Evolutionary conservation across 2,888 invertebrate genomes (phyloP).

Genomic region (Calameuta pallipes): DNA sequence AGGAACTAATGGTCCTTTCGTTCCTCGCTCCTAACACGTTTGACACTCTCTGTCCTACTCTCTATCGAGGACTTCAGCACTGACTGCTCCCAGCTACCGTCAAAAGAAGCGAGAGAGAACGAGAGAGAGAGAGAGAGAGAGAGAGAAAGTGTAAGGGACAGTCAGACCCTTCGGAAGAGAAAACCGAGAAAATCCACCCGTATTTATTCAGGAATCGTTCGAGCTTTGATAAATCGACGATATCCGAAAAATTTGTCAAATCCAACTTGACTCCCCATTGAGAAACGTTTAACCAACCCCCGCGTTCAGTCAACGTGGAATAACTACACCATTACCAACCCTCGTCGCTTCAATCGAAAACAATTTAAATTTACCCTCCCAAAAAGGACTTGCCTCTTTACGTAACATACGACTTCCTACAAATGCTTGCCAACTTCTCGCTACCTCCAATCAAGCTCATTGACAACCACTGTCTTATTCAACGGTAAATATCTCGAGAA

Average conservation of each 20-base stretch:
- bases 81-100: background rate
- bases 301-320: background rate
- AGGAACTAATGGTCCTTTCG: conserved; percentile 33
- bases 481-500: conserved; percentile 38
- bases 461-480: conserved; percentile 16
- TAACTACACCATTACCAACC: conserved; percentile 10
- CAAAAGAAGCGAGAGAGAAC: background rate
- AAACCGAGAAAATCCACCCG: conserved; percentile 1
- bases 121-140: background rate
- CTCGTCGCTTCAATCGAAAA: background rate
- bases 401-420: background rate
- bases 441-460: background rate
- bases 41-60: background rate
- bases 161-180: background rate
- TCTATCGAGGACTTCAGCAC: background rate
- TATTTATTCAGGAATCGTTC: conserved; percentile 37
- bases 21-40: conserved; percentile 10
- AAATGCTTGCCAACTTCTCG: background rate
- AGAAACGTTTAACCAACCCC: background rate
- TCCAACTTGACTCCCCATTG: conserved; percentile 13
- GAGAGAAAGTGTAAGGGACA: background rate
- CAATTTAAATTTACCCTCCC: background rate
- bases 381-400: background rate
- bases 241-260: conserved; percentile 58
- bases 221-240: conserved; percentile 55